Percentiles rank a stretch among this genome's conserved stretches.
These are phyloP conservation scores for Crenuchus spilurus DNA, from an alignment of 2,797 vertebrate genomes.

Conservation along the genomic window DNA sequence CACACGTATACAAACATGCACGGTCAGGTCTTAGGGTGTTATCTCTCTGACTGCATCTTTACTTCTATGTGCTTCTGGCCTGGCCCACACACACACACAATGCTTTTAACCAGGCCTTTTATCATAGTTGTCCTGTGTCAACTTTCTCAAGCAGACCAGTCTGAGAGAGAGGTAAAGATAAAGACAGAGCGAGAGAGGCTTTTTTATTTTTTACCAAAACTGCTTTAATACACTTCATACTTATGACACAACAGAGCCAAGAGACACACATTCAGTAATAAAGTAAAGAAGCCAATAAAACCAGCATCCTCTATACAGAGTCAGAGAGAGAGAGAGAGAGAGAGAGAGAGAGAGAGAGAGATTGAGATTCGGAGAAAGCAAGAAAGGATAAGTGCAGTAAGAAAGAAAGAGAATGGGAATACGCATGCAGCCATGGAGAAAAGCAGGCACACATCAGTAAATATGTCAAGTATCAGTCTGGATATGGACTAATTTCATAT, in stretches of 20 bases:
- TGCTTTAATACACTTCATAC: too few species aligned
- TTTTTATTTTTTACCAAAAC: too few species aligned
- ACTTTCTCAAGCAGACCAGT: not conserved
- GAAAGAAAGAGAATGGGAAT: not conserved
- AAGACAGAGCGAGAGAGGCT: not conserved
- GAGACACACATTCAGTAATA: too few species aligned
- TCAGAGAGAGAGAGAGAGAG: not conserved
- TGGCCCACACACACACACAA: not conserved
- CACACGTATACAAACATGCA: not conserved
- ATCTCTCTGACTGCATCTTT: not conserved
- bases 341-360: not conserved
- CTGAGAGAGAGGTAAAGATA: not conserved
- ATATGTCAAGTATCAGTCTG: not conserved
- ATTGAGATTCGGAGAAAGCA: not conserved
- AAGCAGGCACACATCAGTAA: not conserved
- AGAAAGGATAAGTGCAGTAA: not conserved
- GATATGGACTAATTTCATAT: slow-evolving; percentile 15
- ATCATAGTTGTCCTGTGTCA: not conserved
- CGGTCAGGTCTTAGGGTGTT: not conserved
- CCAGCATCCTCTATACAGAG: too few species aligned
- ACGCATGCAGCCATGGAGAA: not conserved
- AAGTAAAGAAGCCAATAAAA: too few species aligned
- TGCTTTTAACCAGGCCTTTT: not conserved
- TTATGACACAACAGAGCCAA: too few species aligned
- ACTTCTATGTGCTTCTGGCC: not conserved